Evolutionary conservation across 2,888 invertebrate genomes (phyloP), one percentile per base, ranked within the genome.

Genomic region (Melolontha melolontha): DNA sequence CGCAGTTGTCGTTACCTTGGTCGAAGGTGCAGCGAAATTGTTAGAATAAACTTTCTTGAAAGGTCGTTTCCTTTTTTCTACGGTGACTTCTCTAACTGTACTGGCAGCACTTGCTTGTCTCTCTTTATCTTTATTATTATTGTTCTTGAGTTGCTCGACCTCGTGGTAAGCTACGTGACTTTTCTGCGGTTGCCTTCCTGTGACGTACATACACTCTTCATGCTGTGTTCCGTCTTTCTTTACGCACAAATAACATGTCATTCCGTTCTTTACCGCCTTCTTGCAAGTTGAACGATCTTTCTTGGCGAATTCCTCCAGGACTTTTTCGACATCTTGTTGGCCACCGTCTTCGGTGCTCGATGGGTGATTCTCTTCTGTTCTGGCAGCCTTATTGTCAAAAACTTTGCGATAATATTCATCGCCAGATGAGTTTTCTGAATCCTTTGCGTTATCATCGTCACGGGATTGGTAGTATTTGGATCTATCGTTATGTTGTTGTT

Each of bases 191-290:
- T 89, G 88, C 0, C 89, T 89, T 75, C 90, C 90, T 0, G 90
- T 90, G 7, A 91, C 87, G 81, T 88, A 92, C 89, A 92, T 91
- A 78, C 93, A 93, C 80, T 93, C 92, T 81, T 93, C 92, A 76
- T 92, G 89, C 79, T 90, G 89, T 57, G 89, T 84, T 0, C 92
- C 92, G 57, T 87, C 86, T 73, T 89, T 86, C 75, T 92, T 91
- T 2, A 88, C 82, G 78, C 93, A 93, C 73, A 90, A 86, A 79
- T 88, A 92, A 78, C 93, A 93, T 0, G 91, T 92, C 91, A 92
- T 91, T 44, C 91, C 90, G 73, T 91, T 90, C 76, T 90, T 90
- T 70, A 88, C 86, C 0, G 90, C 86, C 79, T 90, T 91, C 76
- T 91, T 90, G 79, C 93, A 93, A 7, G 89, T 84, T 27, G 90